Conservation (phyloP, 1,140 invertebrate species). For the Melitaea cinxia region DNA sequence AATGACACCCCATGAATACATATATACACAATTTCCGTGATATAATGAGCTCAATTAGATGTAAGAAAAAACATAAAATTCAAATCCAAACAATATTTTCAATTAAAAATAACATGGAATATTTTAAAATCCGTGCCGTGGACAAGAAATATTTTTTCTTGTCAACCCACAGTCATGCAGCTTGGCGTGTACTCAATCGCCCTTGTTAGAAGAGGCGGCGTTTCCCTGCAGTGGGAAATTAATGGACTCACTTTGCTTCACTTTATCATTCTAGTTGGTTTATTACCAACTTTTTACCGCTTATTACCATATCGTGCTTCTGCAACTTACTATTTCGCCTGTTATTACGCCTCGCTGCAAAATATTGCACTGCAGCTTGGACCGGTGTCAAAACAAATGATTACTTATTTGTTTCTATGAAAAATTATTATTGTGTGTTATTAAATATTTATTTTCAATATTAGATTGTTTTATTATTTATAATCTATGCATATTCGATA, state of each 20-base stretch:
- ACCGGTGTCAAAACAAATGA: constrained; percentile 33
- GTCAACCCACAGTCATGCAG: constrained; percentile 24
- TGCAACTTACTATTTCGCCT: constrained; percentile 31
- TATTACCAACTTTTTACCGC: constrained; percentile 38
- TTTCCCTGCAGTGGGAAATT: constrained; percentile 26
- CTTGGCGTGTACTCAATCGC: constrained; percentile 27
- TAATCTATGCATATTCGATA: too few species aligned
- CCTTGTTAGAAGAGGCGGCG: constrained; percentile 28
- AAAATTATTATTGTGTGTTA: constrained; percentile 17
- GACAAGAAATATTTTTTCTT: constrained; percentile 18
- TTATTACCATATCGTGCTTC: constrained; percentile 31
- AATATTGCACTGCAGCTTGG: constrained; percentile 37
- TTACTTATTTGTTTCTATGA: constrained; percentile 31
- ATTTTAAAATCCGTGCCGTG: constrained; percentile 9
- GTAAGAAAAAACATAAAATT: not conserved
- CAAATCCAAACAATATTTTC: not conserved
- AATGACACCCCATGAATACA: too few species aligned
- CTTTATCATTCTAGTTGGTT: constrained; percentile 37
- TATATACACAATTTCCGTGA: too few species aligned
- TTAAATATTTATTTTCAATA: not conserved
- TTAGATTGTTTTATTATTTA: too few species aligned
- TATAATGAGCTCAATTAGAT: too few species aligned
- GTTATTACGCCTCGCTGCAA: constrained; percentile 28
- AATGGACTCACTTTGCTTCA: constrained; percentile 33
- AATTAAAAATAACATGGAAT: constrained; percentile 6